Evolutionary conservation across 2,113 vertebrate species (phyloP), one percentile per base, ranked within the genome.

Genomic region (Scomber japonicus): DNA sequence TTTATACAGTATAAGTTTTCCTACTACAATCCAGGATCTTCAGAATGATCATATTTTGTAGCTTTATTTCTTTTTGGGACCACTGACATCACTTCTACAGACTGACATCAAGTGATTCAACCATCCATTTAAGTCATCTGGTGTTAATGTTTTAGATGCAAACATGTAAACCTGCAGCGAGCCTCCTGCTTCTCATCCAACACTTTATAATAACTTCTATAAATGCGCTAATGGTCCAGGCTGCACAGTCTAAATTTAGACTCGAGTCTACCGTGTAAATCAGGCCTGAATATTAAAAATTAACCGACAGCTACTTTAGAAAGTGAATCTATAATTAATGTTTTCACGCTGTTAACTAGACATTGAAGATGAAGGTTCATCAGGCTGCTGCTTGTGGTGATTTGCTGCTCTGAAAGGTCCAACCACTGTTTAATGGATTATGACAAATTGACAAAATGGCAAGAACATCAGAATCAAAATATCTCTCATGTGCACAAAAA

Each of bases 231-330:
- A 9, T 10, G 24, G 19, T 15, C 11, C 19, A 13, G 9, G 45
- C 14, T 46, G 31, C 45, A 11, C 31, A 11, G n/a, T 67, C 67
- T 77, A 64, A 57, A 69, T 57, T 48, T 72, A 72, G 55, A 63
- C 16, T 11, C 4, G 6, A 59, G 27, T 0, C 6, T 11, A 9
- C 4, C 4, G 19, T 14, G 35, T 44, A 13, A 63, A 56, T 13
- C 50, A 16, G 51, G 40, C 17, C 17, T 15, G 59, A 19, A 15
- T 35, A 48, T 80, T 51, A 76, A 80, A 75, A 14, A 77, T 46
- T 27, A 19, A 71, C 15, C 49, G 54, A 11, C 55, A 66, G 44
- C 14, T 35, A 35, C 45, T 66, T 66, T 21, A n/a, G 24, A 49
- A 30, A 55, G 30, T 44, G 59, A 44, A 66, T 77, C 21, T 50